These are phyloP conservation scores for Adelphocoris suturalis DNA, from an alignment of 2,888 invertebrate genomes.

Conservation along the genomic window DNA sequence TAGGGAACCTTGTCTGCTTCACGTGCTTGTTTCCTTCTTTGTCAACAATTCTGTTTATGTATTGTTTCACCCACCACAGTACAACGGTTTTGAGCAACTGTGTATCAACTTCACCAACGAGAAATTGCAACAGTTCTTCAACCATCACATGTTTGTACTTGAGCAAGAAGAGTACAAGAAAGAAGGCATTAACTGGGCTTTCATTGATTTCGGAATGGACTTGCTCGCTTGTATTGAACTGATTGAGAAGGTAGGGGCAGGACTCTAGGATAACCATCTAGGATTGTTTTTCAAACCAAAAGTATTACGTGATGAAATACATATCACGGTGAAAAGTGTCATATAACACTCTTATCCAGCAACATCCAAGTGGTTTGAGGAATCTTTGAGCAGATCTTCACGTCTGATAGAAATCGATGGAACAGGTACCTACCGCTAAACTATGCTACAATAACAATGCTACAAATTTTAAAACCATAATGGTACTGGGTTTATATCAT, in stretches of 20 bases:
- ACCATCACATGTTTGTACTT: conserved; percentile 99
- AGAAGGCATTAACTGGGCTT: conserved; percentile 98
- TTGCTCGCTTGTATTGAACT: conserved; percentile 98
- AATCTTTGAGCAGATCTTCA: neutral
- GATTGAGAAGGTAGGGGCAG: conserved; percentile 92
- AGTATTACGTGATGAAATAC: conserved; percentile 53
- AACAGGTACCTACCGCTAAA: neutral
- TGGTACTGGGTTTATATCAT: too few relatives aligned
- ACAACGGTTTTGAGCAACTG: conserved; percentile 99
- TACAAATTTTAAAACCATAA: too few relatives aligned
- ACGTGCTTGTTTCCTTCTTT: neutral
- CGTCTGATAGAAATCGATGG: neutral
- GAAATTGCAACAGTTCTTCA: conserved; percentile 99
- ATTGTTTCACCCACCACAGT: conserved; percentile 81
- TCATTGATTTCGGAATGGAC: conserved; percentile 99
- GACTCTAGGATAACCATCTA: neutral
- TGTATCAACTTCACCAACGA: conserved; percentile 99
- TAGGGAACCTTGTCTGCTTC: neutral
- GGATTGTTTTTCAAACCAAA: neutral
- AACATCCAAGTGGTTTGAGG: neutral
- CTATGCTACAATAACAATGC: too few relatives aligned
- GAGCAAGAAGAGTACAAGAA: conserved; percentile 99
- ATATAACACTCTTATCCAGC: neutral
- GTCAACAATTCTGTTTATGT: conserved; percentile 36
- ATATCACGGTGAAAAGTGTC: conserved; percentile 38